These are phyloP conservation scores for Megastigmus dorsalis DNA, from an alignment of 2,888 invertebrate genomes.

Conservation along the genomic window DNA sequence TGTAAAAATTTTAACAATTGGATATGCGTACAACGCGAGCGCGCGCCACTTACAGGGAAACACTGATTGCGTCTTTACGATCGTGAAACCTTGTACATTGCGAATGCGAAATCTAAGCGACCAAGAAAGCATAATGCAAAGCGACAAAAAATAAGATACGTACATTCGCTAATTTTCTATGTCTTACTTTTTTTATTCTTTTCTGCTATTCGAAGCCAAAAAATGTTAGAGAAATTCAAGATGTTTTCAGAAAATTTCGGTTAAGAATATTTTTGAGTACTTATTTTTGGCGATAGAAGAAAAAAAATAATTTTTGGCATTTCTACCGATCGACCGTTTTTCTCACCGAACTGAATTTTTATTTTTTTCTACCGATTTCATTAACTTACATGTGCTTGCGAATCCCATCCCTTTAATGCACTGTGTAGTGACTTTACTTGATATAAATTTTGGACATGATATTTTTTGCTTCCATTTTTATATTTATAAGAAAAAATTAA, in stretches of 20 bases:
- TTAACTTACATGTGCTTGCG: conserved; percentile 30
- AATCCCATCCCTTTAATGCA: conserved; percentile 1
- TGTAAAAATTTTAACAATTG: conserved; percentile 1
- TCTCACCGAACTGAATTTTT: conserved; percentile 4
- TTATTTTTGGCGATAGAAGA: conserved; percentile 2
- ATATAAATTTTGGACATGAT: neutral
- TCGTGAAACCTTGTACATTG: conserved; percentile 43
- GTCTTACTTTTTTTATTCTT: conserved; percentile 17
- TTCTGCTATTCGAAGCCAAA: conserved; percentile 7
- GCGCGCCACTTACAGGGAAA: conserved; percentile 16
- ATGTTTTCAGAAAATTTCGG: neutral
- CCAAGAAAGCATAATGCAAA: conserved; percentile 25
- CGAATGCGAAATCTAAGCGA: conserved; percentile 50
- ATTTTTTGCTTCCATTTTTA: too few species aligned
- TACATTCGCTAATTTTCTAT: conserved; percentile 10
- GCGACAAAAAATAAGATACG: conserved; percentile 27
- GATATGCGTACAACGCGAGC: conserved; percentile 35
- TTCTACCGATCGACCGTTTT: neutral
- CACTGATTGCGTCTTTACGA: conserved; percentile 28
- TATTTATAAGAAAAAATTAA: too few species aligned
- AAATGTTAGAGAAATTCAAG: neutral
- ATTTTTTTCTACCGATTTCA: conserved; percentile 23
- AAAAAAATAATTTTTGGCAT: conserved; percentile 10
- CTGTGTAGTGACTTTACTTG: conserved; percentile 29
- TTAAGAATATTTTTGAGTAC: neutral